Percentiles rank a stretch among this genome's conserved stretches.
Conservation (phyloP, 2,797 vertebrate genomes). For the Margarornis squamiger region DNA sequence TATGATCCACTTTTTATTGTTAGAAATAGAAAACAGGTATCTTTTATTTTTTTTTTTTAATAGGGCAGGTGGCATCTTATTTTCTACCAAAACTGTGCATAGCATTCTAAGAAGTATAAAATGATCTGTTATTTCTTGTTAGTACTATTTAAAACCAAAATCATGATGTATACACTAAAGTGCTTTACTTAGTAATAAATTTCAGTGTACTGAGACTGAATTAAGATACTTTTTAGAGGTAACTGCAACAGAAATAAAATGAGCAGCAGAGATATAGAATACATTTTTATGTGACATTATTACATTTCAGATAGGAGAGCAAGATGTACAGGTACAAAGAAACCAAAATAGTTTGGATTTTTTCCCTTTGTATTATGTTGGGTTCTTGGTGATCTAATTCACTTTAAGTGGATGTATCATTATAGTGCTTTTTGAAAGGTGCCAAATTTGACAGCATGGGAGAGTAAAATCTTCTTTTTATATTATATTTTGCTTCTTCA, state of each 20-base stretch:
- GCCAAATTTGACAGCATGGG: slow-evolving; percentile 40
- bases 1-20: neutral
- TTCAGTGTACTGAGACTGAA: neutral
- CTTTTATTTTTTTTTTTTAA: neutral
- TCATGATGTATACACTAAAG: neutral
- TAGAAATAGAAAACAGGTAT: neutral
- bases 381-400: slow-evolving; percentile 50
- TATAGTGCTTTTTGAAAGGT: slow-evolving; percentile 47
- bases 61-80: neutral
- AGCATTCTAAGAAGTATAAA: neutral
- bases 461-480: slow-evolving; percentile 54
- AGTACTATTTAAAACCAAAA: neutral
- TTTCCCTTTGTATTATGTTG: slow-evolving; percentile 8
- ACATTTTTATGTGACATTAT: slow-evolving; percentile 20
- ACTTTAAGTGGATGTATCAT: slow-evolving; percentile 54
- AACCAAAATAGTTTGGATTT: slow-evolving; percentile 49
- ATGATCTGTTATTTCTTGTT: neutral
- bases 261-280: neutral
- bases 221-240: slow-evolving; percentile 11
- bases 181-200: neutral
- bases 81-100: neutral
- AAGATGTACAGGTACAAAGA: slow-evolving; percentile 21
- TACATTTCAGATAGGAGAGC: slow-evolving; percentile 4
- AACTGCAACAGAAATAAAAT: slow-evolving; percentile 5
- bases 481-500: slow-evolving; percentile 60